A percentile compares a stretch with the other conserved stretches of the same genome.
Evolutionary conservation across 2,888 invertebrate species (phyloP).

Genomic region (Nyleta sp.): DNA sequence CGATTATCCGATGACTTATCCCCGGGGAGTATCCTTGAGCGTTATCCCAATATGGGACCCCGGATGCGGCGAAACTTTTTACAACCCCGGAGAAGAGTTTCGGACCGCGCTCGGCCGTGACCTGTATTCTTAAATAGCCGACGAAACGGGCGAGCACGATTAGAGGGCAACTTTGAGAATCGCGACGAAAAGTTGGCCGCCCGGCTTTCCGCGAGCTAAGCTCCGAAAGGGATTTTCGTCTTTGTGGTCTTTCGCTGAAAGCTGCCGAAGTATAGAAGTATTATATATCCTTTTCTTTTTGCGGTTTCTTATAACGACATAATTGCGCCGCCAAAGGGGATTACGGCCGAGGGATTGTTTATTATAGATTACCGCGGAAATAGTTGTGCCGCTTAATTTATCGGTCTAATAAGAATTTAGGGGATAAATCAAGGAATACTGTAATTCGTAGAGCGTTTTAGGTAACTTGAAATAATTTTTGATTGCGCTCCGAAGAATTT

Average conservation of each 20-base stretch:
- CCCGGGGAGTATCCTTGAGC: constrained; percentile 65
- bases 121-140: constrained; percentile 71
- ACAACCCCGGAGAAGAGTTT: constrained; percentile 68
- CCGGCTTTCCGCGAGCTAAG: constrained; percentile 42
- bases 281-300: constrained; percentile 33
- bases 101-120: constrained; percentile 70
- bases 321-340: constrained; percentile 34
- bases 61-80: constrained; percentile 69
- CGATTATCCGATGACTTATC: constrained; percentile 74
- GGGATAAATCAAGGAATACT: no score
- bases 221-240: constrained; percentile 57
- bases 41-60: constrained; percentile 65
- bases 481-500: no score
- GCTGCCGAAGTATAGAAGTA: constrained; percentile 19
- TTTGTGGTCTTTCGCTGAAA: constrained; percentile 36
- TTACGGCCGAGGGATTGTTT: constrained; percentile 8
- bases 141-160: constrained; percentile 32
- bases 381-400: no score
- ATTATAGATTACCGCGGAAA: constrained; percentile 12
- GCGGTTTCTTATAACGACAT: constrained; percentile 26
- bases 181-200: constrained; percentile 51
- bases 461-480: no score
- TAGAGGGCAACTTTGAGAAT: constrained; percentile 44
- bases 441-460: no score
- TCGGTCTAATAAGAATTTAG: no score